These are phyloP conservation scores for Phaethornis superciliosus DNA, from an alignment of 2,113 vertebrate genomes.

Conservation along the genomic window DNA sequence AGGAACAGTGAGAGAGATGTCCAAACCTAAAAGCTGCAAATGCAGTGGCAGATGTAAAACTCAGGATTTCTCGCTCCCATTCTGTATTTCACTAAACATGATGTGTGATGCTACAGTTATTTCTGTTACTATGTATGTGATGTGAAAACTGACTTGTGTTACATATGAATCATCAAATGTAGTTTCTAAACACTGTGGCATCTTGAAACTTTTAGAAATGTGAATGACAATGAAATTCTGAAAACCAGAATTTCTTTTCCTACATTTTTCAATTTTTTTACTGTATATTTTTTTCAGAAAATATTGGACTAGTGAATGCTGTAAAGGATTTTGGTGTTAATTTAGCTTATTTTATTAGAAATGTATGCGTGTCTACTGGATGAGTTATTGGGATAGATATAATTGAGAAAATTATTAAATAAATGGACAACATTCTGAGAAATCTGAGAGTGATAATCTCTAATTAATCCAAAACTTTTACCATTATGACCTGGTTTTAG, in stretches of 20 bases:
- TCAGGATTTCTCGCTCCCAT: background rate
- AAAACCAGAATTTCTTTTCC: background rate
- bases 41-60: background rate
- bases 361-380: background rate
- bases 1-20: background rate
- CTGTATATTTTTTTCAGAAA: background rate
- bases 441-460: background rate
- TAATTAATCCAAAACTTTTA: background rate
- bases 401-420: background rate
- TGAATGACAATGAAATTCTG: background rate
- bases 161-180: rapidly evolving
- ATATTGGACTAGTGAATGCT: background rate
- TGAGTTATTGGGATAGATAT: background rate
- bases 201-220: background rate
- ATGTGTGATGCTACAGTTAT: background rate
- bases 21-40: background rate
- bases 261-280: background rate
- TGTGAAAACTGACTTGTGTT: background rate
- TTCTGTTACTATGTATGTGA: background rate
- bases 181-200: background rate
- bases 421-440: background rate
- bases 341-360: background rate
- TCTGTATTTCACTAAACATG: background rate
- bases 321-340: background rate
- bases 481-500: background rate